Evolutionary conservation across 64 coral and sea anemone species (phyloP).

Genomic region (Anthopleura sola): DNA sequence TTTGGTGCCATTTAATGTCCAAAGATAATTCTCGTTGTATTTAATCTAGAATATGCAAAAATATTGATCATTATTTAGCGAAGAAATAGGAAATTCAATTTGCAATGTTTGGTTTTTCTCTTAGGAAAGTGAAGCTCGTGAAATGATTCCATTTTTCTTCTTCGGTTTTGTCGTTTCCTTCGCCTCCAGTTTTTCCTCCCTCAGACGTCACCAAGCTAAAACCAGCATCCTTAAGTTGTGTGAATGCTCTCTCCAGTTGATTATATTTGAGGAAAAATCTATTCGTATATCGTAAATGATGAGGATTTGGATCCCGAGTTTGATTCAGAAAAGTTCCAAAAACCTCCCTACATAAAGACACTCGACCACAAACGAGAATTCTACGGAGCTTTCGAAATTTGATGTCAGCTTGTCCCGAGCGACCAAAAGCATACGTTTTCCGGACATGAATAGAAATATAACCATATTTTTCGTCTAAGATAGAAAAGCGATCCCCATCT

Average conservation of each 20-base stretch:
- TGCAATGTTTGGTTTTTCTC: background rate
- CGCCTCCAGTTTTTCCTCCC: conserved; percentile 52
- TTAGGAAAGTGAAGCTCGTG: conserved; percentile 62
- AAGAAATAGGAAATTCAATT: background rate
- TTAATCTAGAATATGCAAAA: background rate
- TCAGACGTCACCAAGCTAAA: conserved; percentile 65
- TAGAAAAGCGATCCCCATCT: conserved; percentile 7
- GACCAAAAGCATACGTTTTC: conserved; percentile 72
- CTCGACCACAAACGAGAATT: conserved; percentile 81
- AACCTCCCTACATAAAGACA: conserved; percentile 75
- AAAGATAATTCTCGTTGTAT: background rate
- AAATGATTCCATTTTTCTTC: conserved; percentile 96
- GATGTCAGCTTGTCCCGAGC: conserved; percentile 63
- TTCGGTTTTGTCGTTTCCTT: conserved; percentile 29
- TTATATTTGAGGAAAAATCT: conserved; percentile 88
- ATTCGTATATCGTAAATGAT: conserved; percentile 78
- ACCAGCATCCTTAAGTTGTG: conserved; percentile 56
- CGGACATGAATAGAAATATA: conserved; percentile 83
- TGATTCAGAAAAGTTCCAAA: conserved; percentile 78
- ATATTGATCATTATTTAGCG: background rate
- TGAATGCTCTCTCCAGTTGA: conserved; percentile 85
- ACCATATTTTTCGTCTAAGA: conserved; percentile 46
- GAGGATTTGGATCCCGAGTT: conserved; percentile 72
- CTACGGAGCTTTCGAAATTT: conserved; percentile 90
- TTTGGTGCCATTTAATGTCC: background rate